phyloP scores from a whole-genome alignment of 2,797 vertebrate genomes.

The Trichosurus vulpecula region DNA sequence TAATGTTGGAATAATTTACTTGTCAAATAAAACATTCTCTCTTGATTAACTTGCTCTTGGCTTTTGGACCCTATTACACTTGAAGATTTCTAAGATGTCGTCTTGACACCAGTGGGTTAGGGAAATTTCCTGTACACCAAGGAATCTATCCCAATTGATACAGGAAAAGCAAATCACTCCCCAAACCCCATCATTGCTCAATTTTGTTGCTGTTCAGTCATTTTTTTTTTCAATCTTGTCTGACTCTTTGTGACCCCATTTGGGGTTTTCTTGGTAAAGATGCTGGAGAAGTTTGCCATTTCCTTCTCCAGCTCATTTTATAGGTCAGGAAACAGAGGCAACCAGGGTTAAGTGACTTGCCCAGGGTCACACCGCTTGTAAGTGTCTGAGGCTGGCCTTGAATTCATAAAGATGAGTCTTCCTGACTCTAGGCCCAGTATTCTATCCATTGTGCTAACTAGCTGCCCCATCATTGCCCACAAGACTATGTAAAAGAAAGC shows the following conservation, averaged over 20 bases:
- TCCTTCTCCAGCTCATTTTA: background rate
- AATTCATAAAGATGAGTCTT: background rate
- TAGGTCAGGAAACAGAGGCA: background rate
- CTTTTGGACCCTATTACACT: constrained; percentile 29
- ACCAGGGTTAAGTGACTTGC: background rate
- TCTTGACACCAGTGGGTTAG: constrained; percentile 42
- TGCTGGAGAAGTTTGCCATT: background rate
- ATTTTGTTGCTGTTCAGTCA: background rate
- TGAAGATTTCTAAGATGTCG: constrained; percentile 37
- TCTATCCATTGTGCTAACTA: background rate
- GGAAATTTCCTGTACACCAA: constrained; percentile 48
- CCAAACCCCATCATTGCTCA: constrained; percentile 33
- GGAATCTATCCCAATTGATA: background rate
- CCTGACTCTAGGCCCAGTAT: background rate
- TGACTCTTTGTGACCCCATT: background rate
- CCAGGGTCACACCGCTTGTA: background rate
- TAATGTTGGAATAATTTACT: constrained; percentile 64
- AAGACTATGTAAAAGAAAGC: constrained; percentile 7
- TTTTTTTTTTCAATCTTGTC: no score
- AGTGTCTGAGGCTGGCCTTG: background rate
- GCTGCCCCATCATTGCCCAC: background rate
- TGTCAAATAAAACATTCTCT: constrained; percentile 54
- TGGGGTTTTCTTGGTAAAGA: background rate
- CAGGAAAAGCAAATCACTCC: constrained; percentile 1
- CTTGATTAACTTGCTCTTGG: constrained; percentile 61